Base-by-base conservation (phyloP, 2,113 vertebrate species). In the Myiozetetes cayanensis region DNA sequence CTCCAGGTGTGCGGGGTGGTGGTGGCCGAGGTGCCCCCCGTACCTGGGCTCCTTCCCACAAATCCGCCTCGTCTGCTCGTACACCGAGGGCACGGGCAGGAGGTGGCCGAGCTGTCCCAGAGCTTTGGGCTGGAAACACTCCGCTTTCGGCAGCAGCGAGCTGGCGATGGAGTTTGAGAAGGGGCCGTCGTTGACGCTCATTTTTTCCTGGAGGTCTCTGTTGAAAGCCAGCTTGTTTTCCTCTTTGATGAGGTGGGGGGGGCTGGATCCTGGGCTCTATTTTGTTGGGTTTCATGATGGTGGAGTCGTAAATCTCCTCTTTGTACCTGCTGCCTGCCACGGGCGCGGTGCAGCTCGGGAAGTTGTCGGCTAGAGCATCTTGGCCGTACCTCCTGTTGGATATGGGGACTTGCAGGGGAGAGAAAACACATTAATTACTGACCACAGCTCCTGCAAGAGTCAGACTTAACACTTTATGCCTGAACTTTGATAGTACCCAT, bases 1-100 rank as follows among this genome's bases (percentile, higher is more conserved):
- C 43, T 94, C 94, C 21, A 74, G 85, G 33, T 90, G 21, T 9
- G 91, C 71, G 0, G 95, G 97, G 39, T 96, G 90, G 35, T 96
- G 97, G 39, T 96, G 89, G 35, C 87, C 21, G 28, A 90, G 39
- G 56, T 96, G 97, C 56, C 97, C 96, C 56, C 97, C 96, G 0
- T 97, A 97, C 31, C 96, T 97, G 24, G 96, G 87, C 21, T 98
- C 98, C 62, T 97, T 97, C 96, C 97, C 90, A 23, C 97, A 97
- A 81, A 98, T 93, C 96, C 98, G 98, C 67, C 97, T 96, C 47
- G 97, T 95, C 80, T 98, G 98, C 96, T 99, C 98, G 37, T 98
- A 97, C 14, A 96, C 96, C 18, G 98, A 85, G 89, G 98, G 97
- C 95, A 98, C 73, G 14, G 98, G 98, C 53, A 98, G 82, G 70